phyloP scores from a whole-genome alignment of 1,140 invertebrate genomes.

The Hylaeus volcanicus region DNA sequence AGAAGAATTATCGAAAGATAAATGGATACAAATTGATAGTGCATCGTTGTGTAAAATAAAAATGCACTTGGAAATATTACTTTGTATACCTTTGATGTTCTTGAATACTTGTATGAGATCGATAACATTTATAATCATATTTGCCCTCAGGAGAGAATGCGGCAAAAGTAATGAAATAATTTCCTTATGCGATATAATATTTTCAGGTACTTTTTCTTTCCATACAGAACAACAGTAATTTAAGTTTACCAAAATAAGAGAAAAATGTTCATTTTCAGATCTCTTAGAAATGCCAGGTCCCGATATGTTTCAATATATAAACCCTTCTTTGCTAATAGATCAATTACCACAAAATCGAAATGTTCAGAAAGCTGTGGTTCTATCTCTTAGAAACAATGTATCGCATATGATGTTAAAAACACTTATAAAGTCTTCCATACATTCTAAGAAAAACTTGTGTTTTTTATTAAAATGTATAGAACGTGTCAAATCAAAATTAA shows the following conservation, averaged over 20 bases:
- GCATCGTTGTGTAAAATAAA: conserved; percentile 42
- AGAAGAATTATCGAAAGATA: conserved; percentile 40
- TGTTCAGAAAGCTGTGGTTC: conserved; percentile 55
- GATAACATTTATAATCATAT: conserved; percentile 64
- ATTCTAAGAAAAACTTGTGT: conserved; percentile 30
- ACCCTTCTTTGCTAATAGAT: conserved; percentile 46
- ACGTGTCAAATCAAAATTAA: conserved; percentile 57
- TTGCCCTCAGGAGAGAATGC: conserved; percentile 64
- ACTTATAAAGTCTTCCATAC: conserved; percentile 44
- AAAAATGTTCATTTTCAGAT: conserved; percentile 45
- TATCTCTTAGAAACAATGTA: conserved; percentile 52
- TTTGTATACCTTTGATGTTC: conserved; percentile 63
- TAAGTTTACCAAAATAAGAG: background rate
- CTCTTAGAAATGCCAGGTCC: conserved; percentile 56
- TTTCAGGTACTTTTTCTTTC: conserved; percentile 60
- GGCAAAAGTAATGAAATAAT: conserved; percentile 44
- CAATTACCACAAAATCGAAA: conserved; percentile 50
- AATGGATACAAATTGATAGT: conserved; percentile 54
- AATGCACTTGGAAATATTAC: conserved; percentile 64
- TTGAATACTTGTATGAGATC: conserved; percentile 57
- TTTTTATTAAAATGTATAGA: conserved; percentile 63
- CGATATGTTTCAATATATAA: conserved; percentile 62
- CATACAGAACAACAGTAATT: conserved; percentile 3
- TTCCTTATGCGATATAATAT: conserved; percentile 61
- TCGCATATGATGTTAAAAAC: conserved; percentile 52